Base-by-base conservation (phyloP, 2,113 vertebrate genomes). In the Charadrius vociferus region DNA sequence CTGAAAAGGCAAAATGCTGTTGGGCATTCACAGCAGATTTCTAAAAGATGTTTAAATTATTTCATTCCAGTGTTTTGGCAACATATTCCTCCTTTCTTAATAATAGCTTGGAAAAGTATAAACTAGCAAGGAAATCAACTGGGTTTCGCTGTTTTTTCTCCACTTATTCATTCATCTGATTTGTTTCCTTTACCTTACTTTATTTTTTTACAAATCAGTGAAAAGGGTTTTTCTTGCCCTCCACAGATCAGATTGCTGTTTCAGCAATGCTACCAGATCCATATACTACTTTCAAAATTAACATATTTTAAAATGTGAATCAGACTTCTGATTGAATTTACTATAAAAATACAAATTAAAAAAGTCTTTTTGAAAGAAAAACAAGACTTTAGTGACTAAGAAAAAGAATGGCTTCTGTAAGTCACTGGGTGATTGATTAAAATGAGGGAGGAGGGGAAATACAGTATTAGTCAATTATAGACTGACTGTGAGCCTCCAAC, bases 371-470 rank as follows among this genome's bases (percentile, higher is more conserved):
- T 81, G 26, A 84, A 73, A 93, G 52, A 18, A 81, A 77, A 86
- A 81, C 37, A 86, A 84, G 59, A 63, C 34, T 49, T 90, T 8
- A 24, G 34, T 36, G 37, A 92, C 14, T 65, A 75, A 81, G n/a
- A 43, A 66, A 86, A 68, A 93, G 5, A 50, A 80, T 34, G 8
- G 27, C 9, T 71, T 71, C 52, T 72, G 6, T 68, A 96, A 94
- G 27, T 75, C 58, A 73, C 8, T 72, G 30, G 27, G 41, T 78
- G 34, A 66, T 8, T 85, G 73, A 82, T 62, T 61, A 82, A 94
- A 97, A 94, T 77, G 34, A 77, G 20, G 22, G 30, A 95, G 95
- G 56, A 82, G 49, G 36, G 36, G 36, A 94, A 93, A 71, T 68
- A 24, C 23, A 41, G 17, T 72, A 56, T 67, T 67, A 81, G 53